phyloP scores from a whole-genome alignment of 2,888 invertebrate genomes.

The Leptopilina syphax region DNA sequence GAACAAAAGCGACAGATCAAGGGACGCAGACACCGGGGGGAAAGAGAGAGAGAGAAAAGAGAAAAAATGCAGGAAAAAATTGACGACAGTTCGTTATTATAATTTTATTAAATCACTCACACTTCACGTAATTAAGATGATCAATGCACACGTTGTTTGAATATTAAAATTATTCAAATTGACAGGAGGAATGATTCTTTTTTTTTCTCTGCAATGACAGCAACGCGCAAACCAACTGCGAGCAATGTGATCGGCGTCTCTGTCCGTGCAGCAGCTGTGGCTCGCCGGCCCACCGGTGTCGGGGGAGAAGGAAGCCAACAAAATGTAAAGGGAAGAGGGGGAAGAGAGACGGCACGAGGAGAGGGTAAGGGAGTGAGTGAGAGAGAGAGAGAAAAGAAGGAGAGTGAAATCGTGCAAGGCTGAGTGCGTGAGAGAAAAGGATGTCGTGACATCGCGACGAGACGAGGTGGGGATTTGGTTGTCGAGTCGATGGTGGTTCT shows the following conservation, averaged over 20 bases:
- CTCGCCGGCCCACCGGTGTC: slow-evolving; percentile 48
- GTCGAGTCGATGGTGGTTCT: slow-evolving; percentile 40
- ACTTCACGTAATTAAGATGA: neutral
- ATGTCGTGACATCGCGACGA: slow-evolving; percentile 38
- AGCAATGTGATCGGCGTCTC: slow-evolving; percentile 44
- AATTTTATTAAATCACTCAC: neutral
- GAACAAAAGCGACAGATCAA: slow-evolving; percentile 50
- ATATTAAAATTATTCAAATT: neutral
- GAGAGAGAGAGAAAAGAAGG: slow-evolving; percentile 9
- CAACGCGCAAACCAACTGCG: slow-evolving; percentile 6
- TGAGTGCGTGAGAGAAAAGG: slow-evolving; percentile 40
- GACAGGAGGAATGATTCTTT: slow-evolving; percentile 21
- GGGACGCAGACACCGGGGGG: slow-evolving; percentile 1
- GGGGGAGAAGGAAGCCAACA: slow-evolving; percentile 44
- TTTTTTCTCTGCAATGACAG: slow-evolving; percentile 41
- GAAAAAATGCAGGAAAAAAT: slow-evolving; percentile 36
- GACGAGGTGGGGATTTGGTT: slow-evolving; percentile 38
- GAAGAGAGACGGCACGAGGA: slow-evolving; percentile 48
- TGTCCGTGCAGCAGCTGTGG: slow-evolving; percentile 57
- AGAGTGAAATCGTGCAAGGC: neutral
- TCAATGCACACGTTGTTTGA: neutral
- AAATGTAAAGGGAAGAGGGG: slow-evolving; percentile 24
- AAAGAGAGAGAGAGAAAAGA: neutral
- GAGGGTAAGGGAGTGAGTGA: slow-evolving; percentile 41
- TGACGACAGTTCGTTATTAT: neutral